These are phyloP conservation scores for Planiliza haematocheilus DNA, from an alignment of 2,113 vertebrate genomes.

Conservation along the genomic window DNA sequence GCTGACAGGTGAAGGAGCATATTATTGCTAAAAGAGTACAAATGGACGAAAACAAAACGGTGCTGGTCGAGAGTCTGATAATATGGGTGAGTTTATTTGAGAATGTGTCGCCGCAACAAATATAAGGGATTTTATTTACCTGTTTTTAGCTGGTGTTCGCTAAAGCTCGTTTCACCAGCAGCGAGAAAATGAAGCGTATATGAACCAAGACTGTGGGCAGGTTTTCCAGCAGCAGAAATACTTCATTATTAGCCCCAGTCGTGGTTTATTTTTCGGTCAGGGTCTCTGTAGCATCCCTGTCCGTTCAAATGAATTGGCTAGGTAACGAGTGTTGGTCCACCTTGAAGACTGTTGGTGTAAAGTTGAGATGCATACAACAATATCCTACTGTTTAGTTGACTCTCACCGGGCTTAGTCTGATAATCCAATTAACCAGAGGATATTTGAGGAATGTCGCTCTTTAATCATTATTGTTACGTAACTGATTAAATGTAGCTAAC, in stretches of 20 bases:
- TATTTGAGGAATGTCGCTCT: slow-evolving; percentile 42
- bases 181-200: background rate
- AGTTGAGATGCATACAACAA: slow-evolving; percentile 20
- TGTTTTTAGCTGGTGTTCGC: slow-evolving; percentile 57
- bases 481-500: slow-evolving; percentile 9
- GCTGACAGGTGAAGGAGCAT: slow-evolving; percentile 76
- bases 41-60: slow-evolving; percentile 81
- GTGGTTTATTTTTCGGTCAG: background rate
- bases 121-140: slow-evolving; percentile 53
- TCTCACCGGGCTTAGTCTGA: slow-evolving; percentile 16
- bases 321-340: background rate
- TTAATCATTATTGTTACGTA: slow-evolving; percentile 31
- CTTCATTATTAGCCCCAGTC: too few species aligned
- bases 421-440: slow-evolving; percentile 67
- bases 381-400: slow-evolving; percentile 4
- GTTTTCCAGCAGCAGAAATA: too few species aligned
- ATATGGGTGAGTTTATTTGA: slow-evolving; percentile 83
- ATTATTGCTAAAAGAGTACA: slow-evolving; percentile 39
- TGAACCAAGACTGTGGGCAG: background rate
- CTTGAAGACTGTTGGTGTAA: slow-evolving; percentile 5
- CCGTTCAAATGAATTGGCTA: background rate
- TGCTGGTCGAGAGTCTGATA: slow-evolving; percentile 83
- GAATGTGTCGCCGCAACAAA: slow-evolving; percentile 4
- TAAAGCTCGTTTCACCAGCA: background rate
- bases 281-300: background rate